Base-by-base conservation (phyloP, 1,140 invertebrate species). In the Leptinotarsa undecemlineata region DNA sequence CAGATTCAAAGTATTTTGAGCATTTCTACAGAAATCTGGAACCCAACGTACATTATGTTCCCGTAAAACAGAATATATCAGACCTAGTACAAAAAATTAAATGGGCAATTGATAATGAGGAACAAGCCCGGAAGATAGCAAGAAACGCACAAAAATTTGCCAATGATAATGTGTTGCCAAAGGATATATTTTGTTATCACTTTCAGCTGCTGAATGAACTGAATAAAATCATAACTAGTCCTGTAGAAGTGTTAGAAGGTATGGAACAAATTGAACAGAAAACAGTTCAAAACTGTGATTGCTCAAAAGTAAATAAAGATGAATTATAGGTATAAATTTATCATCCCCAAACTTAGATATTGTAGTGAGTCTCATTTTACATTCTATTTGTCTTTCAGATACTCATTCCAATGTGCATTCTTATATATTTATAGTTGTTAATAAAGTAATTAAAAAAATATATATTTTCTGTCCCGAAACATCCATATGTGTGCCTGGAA, bases 1-100 rank as follows among this genome's bases (percentile, higher is more conserved):
- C 97, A 86, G 90, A 96, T 64, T 99, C 97, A 1, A 87, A 90
- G 21, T 99, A 96, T 85, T 97, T 97, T 85, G 97, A 99, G 89
- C 93, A 96, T 88, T 99, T 98, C 87, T 99, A 99, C 83, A 86
- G 88, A 66, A 86, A 93, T 77, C 83, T 98, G 17, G 79, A 88
- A 76, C 91, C 95, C 17, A 90, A 90, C 82, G 86, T 90, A 80
- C 96, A 99, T 87, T 99, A 93, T 85, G 85, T 99, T 66, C 92
- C 95, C 48, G 87, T 98, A 23, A 92, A 93, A 81, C 85, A 86
- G 57, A 91, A 98, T 85, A 87, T 98, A 20, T 91, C 90, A 57
- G 91, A 99, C 87, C 87, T 98, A 23, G 85, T 94, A 8, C 90
- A 96, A 48, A 91, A 91, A 84, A 87, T 98, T 47, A 82, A 88